These are phyloP conservation scores for Sterrhoptilus dennistouni DNA, from an alignment of 2,113 vertebrate species.

Conservation along the genomic window DNA sequence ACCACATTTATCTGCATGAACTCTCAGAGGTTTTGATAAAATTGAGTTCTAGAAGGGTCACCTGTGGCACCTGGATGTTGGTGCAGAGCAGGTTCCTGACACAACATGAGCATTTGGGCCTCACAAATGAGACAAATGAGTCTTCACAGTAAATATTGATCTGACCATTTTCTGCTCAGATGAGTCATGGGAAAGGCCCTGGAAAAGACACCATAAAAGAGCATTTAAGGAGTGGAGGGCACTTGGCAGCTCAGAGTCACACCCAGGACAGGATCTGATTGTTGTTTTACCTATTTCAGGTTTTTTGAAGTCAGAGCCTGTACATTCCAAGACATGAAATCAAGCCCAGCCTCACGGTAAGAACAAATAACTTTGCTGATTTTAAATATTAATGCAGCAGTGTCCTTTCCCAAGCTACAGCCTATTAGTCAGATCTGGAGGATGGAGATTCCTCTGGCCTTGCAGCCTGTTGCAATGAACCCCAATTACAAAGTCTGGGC, in stretches of 20 bases:
- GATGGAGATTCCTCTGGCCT: not conserved
- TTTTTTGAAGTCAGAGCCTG: not conserved
- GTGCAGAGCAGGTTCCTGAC: not conserved
- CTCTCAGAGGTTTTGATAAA: not conserved
- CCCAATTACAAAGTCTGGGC: not conserved
- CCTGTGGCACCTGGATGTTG: not conserved
- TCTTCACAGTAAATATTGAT: not conserved
- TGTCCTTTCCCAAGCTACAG: not conserved
- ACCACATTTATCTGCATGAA: not conserved
- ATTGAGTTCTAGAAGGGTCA: not conserved
- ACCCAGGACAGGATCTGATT: not conserved
- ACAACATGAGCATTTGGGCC: fast-evolving
- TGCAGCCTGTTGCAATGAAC: not conserved
- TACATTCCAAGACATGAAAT: not conserved
- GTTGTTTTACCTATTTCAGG: not conserved
- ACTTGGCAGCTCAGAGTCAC: not conserved
- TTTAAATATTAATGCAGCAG: not conserved
- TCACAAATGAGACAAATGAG: not conserved
- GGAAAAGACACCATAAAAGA: not conserved
- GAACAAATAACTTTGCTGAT: not conserved
- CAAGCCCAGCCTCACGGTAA: not conserved
- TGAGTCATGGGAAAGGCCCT: not conserved
- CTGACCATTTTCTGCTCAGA: not conserved
- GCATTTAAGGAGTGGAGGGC: not conserved
- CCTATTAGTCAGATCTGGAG: not conserved